Base-by-base conservation (phyloP, 2,888 invertebrate genomes). In the Leptopterna dolabrata region DNA sequence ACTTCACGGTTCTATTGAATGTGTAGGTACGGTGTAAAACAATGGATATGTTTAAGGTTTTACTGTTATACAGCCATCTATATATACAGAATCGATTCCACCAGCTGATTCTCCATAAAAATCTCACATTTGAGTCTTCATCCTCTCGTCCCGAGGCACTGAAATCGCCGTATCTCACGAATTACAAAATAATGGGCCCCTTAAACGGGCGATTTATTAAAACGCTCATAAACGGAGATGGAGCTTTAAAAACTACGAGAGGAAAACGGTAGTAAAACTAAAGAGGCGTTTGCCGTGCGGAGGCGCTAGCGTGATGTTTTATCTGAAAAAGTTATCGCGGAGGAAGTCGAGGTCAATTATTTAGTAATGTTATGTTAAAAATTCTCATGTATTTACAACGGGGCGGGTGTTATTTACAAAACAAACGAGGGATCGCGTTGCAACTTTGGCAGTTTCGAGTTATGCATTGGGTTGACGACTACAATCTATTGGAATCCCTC, bases 301-400 rank as follows among this genome's bases (percentile, higher is more conserved):
- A 71, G 73, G 85, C 73, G 45, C n/a, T 85, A 76, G 85, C 85
- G 85, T 85, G 85, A 85, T 76, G 30, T 55, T 73, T 83, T 85
- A 85, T 85, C 85, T 43, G 41, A 9, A 73, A n/a, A 19, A 29
- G 76, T 47, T 85, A 85, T 85, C 85, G 71, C 47, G 27, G 24
- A 4, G 78, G 30, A 71, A 73, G 85, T 73, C 45, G 85, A 76
- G 85, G 73, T 85, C 85, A 85, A 85, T 85, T 85, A 85, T 83
- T 70, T 73, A 71, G 47, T 85, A 85, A 73, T 47, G 73, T 85
- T 45, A 47, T 73, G 76, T 73, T 45, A 71, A 85, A 73, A 27
- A 85, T 85, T 85, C 83, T 3, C 41, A 24, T 76, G n/a, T 45
- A 45, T 78, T 47, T 63, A 63, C 24, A 24, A 24, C 36, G 36